Base-by-base conservation (phyloP, 2,888 invertebrate species). In the Nemapogon koenigi region DNA sequence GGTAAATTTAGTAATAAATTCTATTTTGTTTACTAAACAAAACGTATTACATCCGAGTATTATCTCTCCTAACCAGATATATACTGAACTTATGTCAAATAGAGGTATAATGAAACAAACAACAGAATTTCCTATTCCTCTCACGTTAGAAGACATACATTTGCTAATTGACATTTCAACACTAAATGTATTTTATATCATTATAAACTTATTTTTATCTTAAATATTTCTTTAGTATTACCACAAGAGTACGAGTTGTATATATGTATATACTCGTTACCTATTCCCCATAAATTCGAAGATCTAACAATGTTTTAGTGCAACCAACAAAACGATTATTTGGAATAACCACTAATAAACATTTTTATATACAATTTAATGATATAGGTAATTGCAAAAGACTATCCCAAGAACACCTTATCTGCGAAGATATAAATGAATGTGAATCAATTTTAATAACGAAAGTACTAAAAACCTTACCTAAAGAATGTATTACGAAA, bases 401-500 rank as follows among this genome's bases (percentile, higher is more conserved):
- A 8, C 10, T 39, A 16, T 35, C 35, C 16, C 3, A n/a, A 2
- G 39, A 39, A 39, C 22, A 39, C 8, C 37, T 25, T 19, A 37
- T 37, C n/a, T 37, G 40, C n/a, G 26, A 37, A 4, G 27, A 40
- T 14, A 4, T 40, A 13, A 40, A 40, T 31, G 40, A 37, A 32
- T 40, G 37, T 40, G 37, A 37, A 17, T 25, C 40, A 3, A 26
- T 36, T 6, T 36, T 36, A 16, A 28, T 35, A n/a, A 35, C 39
- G 3, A 4, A 7, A 6, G 31, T 39, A 27, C 4, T 39, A 26
- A 29, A 35, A 39, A 35, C 11, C 30, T 14, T 18, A 15, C 27
- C 29, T 29, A 10, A 13, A 8, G 14, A 13, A 4, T 39, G 39
- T 35, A 14, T 15, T 7, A 39, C 39, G 3, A 35, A 35, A 35